These are phyloP conservation scores for Cylloceria caligata DNA, from an alignment of 2,888 invertebrate genomes.

Conservation along the genomic window DNA sequence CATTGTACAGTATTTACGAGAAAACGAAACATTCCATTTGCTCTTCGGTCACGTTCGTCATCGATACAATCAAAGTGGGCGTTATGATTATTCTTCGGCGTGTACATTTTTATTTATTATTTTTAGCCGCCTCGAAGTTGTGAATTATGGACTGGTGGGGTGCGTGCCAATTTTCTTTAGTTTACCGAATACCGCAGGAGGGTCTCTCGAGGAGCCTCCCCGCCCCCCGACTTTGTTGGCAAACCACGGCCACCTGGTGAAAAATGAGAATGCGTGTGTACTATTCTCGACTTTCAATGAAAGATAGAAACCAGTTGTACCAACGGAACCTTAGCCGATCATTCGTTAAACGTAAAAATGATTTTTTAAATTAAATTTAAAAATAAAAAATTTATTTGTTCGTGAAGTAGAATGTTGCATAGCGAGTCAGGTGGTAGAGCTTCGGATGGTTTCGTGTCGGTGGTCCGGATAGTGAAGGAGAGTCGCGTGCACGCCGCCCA, in stretches of 20 bases:
- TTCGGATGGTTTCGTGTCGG: constrained; percentile 28
- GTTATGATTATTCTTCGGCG: constrained; percentile 34
- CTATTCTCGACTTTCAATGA: constrained; percentile 5
- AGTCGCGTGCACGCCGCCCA: constrained; percentile 43
- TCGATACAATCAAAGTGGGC: constrained; percentile 31
- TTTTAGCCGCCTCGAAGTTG: constrained; percentile 40
- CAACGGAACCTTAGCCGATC: neutral
- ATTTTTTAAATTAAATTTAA: neutral
- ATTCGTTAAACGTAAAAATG: neutral
- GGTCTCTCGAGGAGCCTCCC: constrained; percentile 28
- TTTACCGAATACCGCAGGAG: neutral
- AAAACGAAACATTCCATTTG: neutral
- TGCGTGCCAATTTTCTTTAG: constrained; percentile 53
- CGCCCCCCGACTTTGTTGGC: constrained; percentile 47
- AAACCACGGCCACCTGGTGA: neutral
- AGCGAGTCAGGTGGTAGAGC: constrained; percentile 50
- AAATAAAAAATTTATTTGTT: neutral
- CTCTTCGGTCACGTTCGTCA: neutral
- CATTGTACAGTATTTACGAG: neutral
- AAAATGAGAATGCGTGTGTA: neutral
- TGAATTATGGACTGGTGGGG: constrained; percentile 30
- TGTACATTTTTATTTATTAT: constrained; percentile 49
- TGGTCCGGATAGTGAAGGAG: constrained; percentile 27
- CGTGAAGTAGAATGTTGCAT: constrained; percentile 47
- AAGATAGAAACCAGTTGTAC: neutral